A percentile compares a stretch with the other conserved stretches of the same genome.
phyloP scores from a whole-genome alignment of 2,797 vertebrate genomes.

The Telmatherina bonti region DNA sequence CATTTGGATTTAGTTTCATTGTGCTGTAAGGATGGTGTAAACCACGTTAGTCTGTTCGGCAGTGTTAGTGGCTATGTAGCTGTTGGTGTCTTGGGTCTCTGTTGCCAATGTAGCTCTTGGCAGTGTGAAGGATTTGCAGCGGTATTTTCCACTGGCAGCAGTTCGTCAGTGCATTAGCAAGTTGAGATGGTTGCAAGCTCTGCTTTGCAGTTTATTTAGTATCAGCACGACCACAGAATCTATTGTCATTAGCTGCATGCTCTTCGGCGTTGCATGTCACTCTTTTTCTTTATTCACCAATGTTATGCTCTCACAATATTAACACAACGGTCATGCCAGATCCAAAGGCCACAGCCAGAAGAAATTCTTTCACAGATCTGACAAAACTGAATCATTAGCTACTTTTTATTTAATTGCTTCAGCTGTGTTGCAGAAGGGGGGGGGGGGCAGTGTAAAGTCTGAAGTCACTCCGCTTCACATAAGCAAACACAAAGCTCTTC shows the following conservation, averaged over 20 bases:
- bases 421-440: constrained; percentile 17
- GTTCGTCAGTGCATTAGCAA: constrained; percentile 25
- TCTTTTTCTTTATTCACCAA: constrained; percentile 5
- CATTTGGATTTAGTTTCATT: constrained; percentile 22
- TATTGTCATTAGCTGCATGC: constrained; percentile 50
- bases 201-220: constrained; percentile 28
- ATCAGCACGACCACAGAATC: constrained; percentile 51
- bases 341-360: not conserved
- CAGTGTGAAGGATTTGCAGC: constrained; percentile 53
- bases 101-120: constrained; percentile 37
- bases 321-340: constrained; percentile 3
- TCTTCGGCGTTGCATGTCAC: constrained; percentile 23
- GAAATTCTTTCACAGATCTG: constrained; percentile 5
- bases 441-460: constrained; percentile 47
- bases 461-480: constrained; percentile 25
- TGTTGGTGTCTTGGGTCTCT: constrained; percentile 14
- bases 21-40: constrained; percentile 19
- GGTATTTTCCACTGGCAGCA: constrained; percentile 71
- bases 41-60: constrained; percentile 10
- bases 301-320: constrained; percentile 12
- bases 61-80: constrained; percentile 28
- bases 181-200: constrained; percentile 40
- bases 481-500: constrained; percentile 5
- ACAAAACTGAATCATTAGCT: not conserved
- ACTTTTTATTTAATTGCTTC: constrained; percentile 21